A percentile compares a stretch with the other conserved stretches of the same genome.
Evolutionary conservation across 2,797 vertebrate species (phyloP).

Genomic region (Trachops cirrhosus): DNA sequence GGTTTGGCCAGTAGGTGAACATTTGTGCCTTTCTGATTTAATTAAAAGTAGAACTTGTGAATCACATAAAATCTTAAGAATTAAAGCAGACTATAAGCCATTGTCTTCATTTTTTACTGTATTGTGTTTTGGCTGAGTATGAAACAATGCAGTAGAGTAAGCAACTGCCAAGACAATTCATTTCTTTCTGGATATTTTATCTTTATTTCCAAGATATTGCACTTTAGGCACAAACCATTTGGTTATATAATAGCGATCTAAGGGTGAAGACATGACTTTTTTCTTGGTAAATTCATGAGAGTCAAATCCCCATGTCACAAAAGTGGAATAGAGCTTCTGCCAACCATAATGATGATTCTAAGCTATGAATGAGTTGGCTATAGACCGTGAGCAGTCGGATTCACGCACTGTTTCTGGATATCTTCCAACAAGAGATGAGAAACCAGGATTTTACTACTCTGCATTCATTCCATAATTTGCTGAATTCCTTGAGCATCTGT

Average conservation of each 20-base stretch:
- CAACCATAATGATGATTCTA: background rate
- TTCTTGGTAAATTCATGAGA: background rate
- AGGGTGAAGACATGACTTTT: constrained; percentile 34
- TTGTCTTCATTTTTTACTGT: constrained; percentile 28
- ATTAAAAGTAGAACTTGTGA: constrained; percentile 67
- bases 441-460: background rate
- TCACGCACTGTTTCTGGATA: background rate
- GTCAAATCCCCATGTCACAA: background rate
- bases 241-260: background rate
- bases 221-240: constrained; percentile 54
- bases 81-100: constrained; percentile 35
- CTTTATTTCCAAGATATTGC: constrained; percentile 39
- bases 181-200: constrained; percentile 17
- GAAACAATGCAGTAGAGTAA: constrained; percentile 21
- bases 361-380: constrained; percentile 24
- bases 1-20: background rate
- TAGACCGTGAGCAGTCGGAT: background rate
- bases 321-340: background rate
- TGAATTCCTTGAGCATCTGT: background rate
- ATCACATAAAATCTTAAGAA: constrained; percentile 63
- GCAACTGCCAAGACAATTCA: constrained; percentile 39
- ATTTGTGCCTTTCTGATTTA: constrained; percentile 45
- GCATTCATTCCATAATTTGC: background rate
- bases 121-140: constrained; percentile 24
- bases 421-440: background rate